Base-by-base conservation (phyloP, 2,888 invertebrate genomes). In the Trypoxylon attenuatum region DNA sequence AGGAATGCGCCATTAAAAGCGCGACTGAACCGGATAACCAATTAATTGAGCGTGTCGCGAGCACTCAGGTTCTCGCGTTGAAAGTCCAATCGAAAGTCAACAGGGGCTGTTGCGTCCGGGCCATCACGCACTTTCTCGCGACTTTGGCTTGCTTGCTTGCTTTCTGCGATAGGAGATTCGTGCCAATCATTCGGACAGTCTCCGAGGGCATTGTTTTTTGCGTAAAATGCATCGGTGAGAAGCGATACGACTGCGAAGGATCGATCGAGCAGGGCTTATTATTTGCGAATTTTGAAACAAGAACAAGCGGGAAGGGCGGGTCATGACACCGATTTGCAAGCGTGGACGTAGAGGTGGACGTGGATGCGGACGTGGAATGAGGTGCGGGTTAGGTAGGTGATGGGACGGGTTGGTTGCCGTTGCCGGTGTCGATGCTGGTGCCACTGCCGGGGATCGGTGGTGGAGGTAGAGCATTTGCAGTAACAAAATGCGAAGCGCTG, bases 401-500 rank as follows among this genome's bases (percentile, higher is more conserved):
- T n/a, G 33, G 33, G 10, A 3, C 16, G 49, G 15, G 38, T 45
- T 8, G n/a, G n/a, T n/a, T n/a, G n/a, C n/a, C n/a, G 25, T 41
- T 61, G 57, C 59, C 46, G 56, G 54, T 56, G 67, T 18, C 16
- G 41, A 2, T 25, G 23, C 13, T 16, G 25, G 23, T 18, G n/a
- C n/a, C n/a, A n/a, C n/a, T n/a, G n/a, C n/a, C n/a, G 33, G 33
- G 33, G 33, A n/a, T 13, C n/a, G 47, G 50, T 33, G 60, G 38
- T 16, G 51, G 67, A 62, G 75, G 70, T 77, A 76, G 77, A 78
- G 79, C 81, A 83, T 83, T 83, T 82, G 80, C 80, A 82, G 84
- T 82, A 83, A 85, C 84, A 85, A 86, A 86, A 85, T 85, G 82
- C 83, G 81, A 84, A 81, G 80, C 80, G 79, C 78, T 80, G 82